Evolutionary conservation across 1,140 invertebrate species (phyloP).

Genomic region (Listronotus bonariensis): DNA sequence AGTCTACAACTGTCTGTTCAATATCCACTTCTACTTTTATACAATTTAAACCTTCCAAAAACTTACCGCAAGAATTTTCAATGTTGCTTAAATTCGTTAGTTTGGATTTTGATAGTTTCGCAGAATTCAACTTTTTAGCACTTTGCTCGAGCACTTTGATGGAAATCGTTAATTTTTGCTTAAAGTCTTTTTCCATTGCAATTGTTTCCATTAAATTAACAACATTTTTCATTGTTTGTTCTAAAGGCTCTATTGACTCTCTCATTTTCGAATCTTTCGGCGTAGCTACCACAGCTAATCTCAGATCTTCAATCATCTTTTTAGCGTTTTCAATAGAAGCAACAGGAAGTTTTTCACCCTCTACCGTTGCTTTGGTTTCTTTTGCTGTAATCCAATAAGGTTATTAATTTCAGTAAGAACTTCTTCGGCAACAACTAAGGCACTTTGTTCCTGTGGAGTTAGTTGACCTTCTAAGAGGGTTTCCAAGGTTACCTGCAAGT

Average conservation of each 20-base stretch:
- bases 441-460: slow-evolving; percentile 41
- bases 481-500: slow-evolving; percentile 21
- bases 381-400: slow-evolving; percentile 32
- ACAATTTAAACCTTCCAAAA: slow-evolving; percentile 28
- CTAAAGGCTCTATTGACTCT: slow-evolving; percentile 47
- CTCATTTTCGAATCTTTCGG: slow-evolving; percentile 44
- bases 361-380: background rate
- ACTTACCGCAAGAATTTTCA: slow-evolving; percentile 12
- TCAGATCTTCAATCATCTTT: slow-evolving; percentile 47
- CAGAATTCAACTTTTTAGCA: slow-evolving; percentile 19
- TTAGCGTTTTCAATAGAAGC: slow-evolving; percentile 45
- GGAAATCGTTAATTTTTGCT: slow-evolving; percentile 22
- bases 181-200: slow-evolving; percentile 29
- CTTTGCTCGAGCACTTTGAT: slow-evolving; percentile 13
- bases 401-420: slow-evolving; percentile 43
- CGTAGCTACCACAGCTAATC: slow-evolving; percentile 46
- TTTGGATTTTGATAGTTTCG: slow-evolving; percentile 26
- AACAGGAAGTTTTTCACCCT: background rate
- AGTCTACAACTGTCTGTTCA: slow-evolving; percentile 28
- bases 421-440: slow-evolving; percentile 42
- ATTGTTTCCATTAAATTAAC: slow-evolving; percentile 52
- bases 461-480: slow-evolving; percentile 13
- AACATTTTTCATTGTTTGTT: slow-evolving; percentile 52
- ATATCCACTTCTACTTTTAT: slow-evolving; percentile 36
- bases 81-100: slow-evolving; percentile 15